Conservation (phyloP, 1,140 invertebrate species). For the Cotesia glomerata region DNA sequence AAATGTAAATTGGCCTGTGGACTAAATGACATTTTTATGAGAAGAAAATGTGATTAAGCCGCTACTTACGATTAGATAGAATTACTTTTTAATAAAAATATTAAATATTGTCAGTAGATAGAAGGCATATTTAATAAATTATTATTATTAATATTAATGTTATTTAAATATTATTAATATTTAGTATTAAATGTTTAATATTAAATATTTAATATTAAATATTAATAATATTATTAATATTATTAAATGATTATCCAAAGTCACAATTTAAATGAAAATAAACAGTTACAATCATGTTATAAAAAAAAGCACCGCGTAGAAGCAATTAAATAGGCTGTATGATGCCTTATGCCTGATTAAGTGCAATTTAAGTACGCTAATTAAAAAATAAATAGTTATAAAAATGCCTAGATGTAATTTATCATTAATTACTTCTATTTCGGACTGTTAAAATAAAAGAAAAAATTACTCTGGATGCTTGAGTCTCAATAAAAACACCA, state of each 20-base stretch:
- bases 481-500: too few species aligned
- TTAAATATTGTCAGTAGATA: background rate
- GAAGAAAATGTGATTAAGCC: background rate
- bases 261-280: background rate
- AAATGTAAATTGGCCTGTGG: too few species aligned
- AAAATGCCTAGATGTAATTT: background rate
- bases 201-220: too few species aligned
- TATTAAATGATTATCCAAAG: too few species aligned
- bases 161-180: too few species aligned
- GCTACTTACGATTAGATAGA: background rate
- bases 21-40: background rate
- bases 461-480: too few species aligned
- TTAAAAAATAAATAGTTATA: background rate
- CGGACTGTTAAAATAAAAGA: too few species aligned
- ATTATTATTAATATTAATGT: too few species aligned
- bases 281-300: background rate
- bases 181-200: too few species aligned
- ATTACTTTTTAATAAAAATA: background rate
- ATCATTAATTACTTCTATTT: background rate
- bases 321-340: background rate
- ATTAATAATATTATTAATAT: too few species aligned
- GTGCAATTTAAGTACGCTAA: background rate
- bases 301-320: background rate
- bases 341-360: background rate
- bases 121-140: too few species aligned